Base-by-base conservation (phyloP, 1,140 invertebrate species). In the Chironomus striatipennis region DNA sequence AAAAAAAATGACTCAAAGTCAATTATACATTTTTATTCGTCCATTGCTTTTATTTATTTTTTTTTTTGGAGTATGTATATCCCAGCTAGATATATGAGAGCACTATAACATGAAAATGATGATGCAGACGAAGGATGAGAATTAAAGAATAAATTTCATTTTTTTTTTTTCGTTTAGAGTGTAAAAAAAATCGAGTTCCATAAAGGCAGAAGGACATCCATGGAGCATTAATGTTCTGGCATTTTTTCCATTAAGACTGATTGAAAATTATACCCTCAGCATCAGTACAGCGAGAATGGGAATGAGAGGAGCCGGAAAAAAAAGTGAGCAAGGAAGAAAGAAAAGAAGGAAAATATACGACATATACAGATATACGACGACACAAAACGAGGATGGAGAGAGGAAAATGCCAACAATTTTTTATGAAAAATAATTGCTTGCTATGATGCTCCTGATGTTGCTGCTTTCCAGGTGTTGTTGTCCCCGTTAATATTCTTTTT, bases 371-470 rank as follows among this genome's bases (percentile, higher is more conserved):
- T 34, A 34, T 34, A 34, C 24, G 24, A 34, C 24, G 24, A 34
- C 24, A 34, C 12, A 57, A 47, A n/a, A 57, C n/a, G 47, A n/a
- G 5, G 47, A 57, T 5, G n/a, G 65, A 18, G 18, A 67, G 65
- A 70, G 20, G 20, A 21, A 70, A 70, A 70, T 70, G 65, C 65
- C 65, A 70, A 70, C 65, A 70, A 21, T 70, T 70, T 70, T 70
- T 70, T 70, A 70, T 70, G 65, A 70, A 70, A 70, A 70, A 70
- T 70, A 70, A 70, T 70, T 70, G 65, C 65, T 70, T 4, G 47
- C 47, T 57, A n/a, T 57, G 47, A 5, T 57, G 47, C 47, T 57
- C 47, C 17, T 70, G n/a, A 17, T 70, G 64, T 17, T 20, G 65
- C 18, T 70, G 65, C 65, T 70, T 21, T 70, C 65, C 65, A 20